phyloP scores from a whole-genome alignment of 2,888 invertebrate genomes.

The Megalurothrips usitatus region DNA sequence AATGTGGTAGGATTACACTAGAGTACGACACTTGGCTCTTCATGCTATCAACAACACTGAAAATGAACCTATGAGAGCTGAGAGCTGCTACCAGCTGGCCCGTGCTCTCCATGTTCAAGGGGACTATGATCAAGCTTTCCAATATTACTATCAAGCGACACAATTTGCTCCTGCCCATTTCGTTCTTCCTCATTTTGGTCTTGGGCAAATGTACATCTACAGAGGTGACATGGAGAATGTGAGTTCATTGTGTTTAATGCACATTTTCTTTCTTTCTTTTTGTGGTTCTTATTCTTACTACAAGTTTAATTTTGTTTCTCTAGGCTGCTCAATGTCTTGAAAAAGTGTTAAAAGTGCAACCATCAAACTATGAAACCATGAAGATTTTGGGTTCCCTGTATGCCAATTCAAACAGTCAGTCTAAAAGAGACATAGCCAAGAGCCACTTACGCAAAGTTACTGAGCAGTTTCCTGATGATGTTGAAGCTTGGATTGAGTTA shows the following conservation, averaged over 20 bases:
- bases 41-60: constrained; percentile 99
- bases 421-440: constrained; percentile 88
- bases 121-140: constrained; percentile 96
- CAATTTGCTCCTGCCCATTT: constrained; percentile 94
- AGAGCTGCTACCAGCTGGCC: constrained; percentile 96
- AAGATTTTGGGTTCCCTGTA: constrained; percentile 97
- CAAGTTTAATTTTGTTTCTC: constrained; percentile 35
- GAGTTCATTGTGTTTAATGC: constrained; percentile 45
- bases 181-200: constrained; percentile 94
- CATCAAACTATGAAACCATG: constrained; percentile 99
- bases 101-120: constrained; percentile 90
- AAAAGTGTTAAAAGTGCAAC: constrained; percentile 94
- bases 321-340: constrained; percentile 98
- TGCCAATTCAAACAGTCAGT: constrained; percentile 82
- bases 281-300: constrained; percentile 1
- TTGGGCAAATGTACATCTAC: constrained; percentile 99
- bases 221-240: constrained; percentile 91
- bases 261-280: constrained; percentile 10
- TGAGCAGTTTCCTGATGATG: constrained; percentile 95
- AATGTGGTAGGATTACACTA: constrained; percentile 71
- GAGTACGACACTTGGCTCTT: constrained; percentile 92
- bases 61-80: constrained; percentile 97
- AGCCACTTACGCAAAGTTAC: constrained; percentile 92
- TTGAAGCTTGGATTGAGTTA: constrained; percentile 98
- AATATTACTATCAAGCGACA: constrained; percentile 97